Conservation (phyloP, 1,140 invertebrate species). For the Cotesia glomerata region DNA sequence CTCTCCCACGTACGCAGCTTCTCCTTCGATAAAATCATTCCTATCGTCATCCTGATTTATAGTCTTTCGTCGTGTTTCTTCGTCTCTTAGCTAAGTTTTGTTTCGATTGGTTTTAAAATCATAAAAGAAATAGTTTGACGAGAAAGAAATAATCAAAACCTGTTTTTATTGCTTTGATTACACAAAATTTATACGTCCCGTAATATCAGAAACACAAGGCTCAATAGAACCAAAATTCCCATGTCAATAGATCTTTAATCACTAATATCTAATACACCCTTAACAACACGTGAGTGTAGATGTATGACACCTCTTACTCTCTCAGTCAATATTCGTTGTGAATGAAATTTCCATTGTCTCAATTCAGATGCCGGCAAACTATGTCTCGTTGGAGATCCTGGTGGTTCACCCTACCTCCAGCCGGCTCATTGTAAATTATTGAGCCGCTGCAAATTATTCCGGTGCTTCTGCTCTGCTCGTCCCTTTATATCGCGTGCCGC, state of each 20-base stretch:
- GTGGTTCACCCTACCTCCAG: neutral
- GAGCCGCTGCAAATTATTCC: constrained; percentile 38
- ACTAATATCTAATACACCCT: too few relatives aligned
- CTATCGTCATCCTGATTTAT: neutral
- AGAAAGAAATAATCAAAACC: too few relatives aligned
- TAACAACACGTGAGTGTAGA: too few relatives aligned
- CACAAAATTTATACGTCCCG: too few relatives aligned
- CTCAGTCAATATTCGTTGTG: constrained; percentile 13
- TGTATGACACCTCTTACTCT: neutral
- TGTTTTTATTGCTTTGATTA: too few relatives aligned
- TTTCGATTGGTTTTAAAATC: too few relatives aligned
- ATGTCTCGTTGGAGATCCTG: neutral
- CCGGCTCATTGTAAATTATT: constrained; percentile 37
- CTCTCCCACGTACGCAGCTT: neutral
- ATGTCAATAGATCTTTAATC: too few relatives aligned
- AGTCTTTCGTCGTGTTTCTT: too few relatives aligned
- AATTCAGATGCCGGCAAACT: constrained; percentile 3
- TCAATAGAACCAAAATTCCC: too few relatives aligned
- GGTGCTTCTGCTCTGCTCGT: constrained; percentile 25
- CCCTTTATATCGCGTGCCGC: constrained; percentile 22
- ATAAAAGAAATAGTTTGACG: too few relatives aligned
- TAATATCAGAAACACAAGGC: too few relatives aligned
- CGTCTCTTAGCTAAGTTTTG: too few relatives aligned
- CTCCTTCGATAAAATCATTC: neutral
- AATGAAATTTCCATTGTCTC: constrained; percentile 32